Evolutionary conservation across 2,888 invertebrate species (phyloP), one percentile per base, ranked within the genome.

Genomic region (Chironomus riparius): DNA sequence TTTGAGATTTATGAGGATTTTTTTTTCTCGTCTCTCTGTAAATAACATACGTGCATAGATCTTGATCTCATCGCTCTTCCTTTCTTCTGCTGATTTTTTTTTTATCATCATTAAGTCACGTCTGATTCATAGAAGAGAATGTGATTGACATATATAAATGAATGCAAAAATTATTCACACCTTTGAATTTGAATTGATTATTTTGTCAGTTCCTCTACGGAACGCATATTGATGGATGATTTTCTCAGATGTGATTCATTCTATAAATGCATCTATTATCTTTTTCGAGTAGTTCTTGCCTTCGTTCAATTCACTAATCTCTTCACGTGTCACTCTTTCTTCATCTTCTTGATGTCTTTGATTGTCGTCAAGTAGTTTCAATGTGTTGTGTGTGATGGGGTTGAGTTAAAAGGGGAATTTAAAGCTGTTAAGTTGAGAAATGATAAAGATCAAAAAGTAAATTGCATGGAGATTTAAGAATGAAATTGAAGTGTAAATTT

Each of bases 271-370:
- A 38, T 38, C 38, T 38, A 38, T 38, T 38, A 38, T 38, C 38
- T 38, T n/a, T n/a, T n/a, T 38, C 38, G 38, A 38, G 10, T 38
- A 38, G 38, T 38, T 38, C 10, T 38, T 10, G 7, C 38, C 10
- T 38, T 38, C 38, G 10, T 28, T 6, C 48, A 12, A 48, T 24
- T 70, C 50, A 24, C 47, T 71, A 71, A 71, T 71, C 71, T 71
- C 13, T 56, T 50, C 71, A 71, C 71, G 71, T 71, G 22, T 71
- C 13, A 70, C n/a, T 50, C 13, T 62, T n/a, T 56, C 7, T 56
- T n/a, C n/a, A n/a, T n/a, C n/a, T n/a, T n/a, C n/a, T n/a, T n/a
- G n/a, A n/a, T 68, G 18, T 21, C 18, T 68, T 68, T 68, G n/a
- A 24, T 15, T 21, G 13, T 38, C 38, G 10, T 38, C 38, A 38